Evolutionary conservation across 1,140 invertebrate genomes (phyloP), one percentile per base, ranked within the genome.

Genomic region (Drosophila bocqueti): DNA sequence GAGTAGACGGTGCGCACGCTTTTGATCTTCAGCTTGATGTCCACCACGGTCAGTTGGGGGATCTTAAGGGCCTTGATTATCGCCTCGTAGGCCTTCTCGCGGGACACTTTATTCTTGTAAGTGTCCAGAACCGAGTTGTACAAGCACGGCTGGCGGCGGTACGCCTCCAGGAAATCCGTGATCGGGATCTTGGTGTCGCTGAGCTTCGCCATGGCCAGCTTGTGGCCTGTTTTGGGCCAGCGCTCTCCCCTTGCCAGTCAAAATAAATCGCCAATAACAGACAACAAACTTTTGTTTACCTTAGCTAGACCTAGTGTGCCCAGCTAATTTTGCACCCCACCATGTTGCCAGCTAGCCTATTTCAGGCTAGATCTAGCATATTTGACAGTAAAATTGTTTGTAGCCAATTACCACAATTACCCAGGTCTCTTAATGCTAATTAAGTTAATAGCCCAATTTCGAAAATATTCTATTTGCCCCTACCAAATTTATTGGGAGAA

Each of bases 11-110:
- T 93, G 63, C 92, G 83, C 11, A 93, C 83, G 57, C 91, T 93
- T 62, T 93, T 93, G 40, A 93, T 91, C 79, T 93, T 93, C 1
- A 92, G 73, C 62, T 92, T 92, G 7, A 93, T 91, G 55, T 93
- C 92, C 31, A 81, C 59, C 18, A 89, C 78, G 4, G 85, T 83
- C 47, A 93, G 61, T 42, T 83, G 86, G 4, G 83, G 79, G 13
- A 92, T 73, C 40, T 93, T 92, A 0, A 93, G 66, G 31, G 83
- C 52, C 7, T 77, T 65, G 16, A 93, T 84, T 26, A 93, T 93
- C 16, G 77, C 74, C n/a, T 77, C 74, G 42, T 84, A 92, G 7
- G 92, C 92, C 21, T 86, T 74, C 43, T 93, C 90, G 36, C 92
- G 83, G 29, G 84, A 83, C 24, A 60, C 54, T 13, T 91, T 84